Evolutionary conservation across 2,113 vertebrate species (phyloP).

Genomic region (Centrocercus urophasianus): DNA sequence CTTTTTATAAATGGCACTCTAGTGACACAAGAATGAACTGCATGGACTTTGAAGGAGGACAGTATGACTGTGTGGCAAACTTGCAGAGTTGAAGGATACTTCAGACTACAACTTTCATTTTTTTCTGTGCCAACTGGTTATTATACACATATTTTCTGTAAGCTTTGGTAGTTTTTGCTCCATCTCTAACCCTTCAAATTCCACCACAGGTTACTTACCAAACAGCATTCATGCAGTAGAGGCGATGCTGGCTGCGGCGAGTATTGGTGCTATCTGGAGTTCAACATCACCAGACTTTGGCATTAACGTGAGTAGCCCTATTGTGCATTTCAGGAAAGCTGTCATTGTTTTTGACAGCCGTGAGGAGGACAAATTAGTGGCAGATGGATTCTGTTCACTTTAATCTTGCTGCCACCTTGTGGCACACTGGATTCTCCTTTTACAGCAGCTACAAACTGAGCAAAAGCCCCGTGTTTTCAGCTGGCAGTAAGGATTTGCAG

Average conservation of each 20-base stretch:
- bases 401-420: background rate
- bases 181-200: background rate
- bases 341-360: rapidly evolving
- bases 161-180: background rate
- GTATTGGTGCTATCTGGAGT: slow-evolving; percentile 95
- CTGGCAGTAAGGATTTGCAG: background rate
- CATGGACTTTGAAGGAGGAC: rapidly evolving
- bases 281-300: slow-evolving; percentile 96
- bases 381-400: background rate
- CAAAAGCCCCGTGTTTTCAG: rapidly evolving
- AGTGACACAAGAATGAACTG: background rate
- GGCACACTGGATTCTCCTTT: background rate
- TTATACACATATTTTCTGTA: background rate
- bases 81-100: background rate
- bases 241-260: slow-evolving; percentile 93
- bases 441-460: background rate
- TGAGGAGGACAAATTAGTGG: rapidly evolving
- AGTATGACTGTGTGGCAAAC: rapidly evolving
- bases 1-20: background rate
- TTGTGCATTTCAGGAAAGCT: background rate
- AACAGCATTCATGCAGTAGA: slow-evolving; percentile 89
- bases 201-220: slow-evolving; percentile 88
- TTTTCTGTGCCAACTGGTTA: background rate
- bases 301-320: slow-evolving; percentile 86
- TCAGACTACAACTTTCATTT: background rate